Evolutionary conservation across 2,888 invertebrate species (phyloP).

Genomic region (Pseudococcus longispinus): DNA sequence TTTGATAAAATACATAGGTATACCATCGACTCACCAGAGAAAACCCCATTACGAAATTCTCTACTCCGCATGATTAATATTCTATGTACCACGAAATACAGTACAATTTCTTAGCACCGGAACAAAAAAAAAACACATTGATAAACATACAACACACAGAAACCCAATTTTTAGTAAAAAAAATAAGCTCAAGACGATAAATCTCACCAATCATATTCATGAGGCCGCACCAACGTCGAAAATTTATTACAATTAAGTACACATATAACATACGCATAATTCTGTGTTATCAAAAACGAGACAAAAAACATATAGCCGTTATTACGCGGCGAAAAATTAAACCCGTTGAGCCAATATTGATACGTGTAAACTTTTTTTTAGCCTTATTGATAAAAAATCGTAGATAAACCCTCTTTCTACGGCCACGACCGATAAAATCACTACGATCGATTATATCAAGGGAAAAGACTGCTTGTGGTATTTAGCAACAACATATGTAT

Average conservation of each 20-base stretch:
- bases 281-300: neutral
- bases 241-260: neutral
- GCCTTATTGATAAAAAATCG: neutral
- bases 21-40: too few species aligned
- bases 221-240: neutral
- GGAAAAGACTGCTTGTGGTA: neutral
- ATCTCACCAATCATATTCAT: conserved; percentile 16
- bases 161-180: neutral
- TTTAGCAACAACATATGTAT: neutral
- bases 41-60: too few species aligned
- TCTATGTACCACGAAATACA: too few species aligned
- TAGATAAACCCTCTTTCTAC: neutral
- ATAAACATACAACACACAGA: neutral
- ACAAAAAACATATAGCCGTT: neutral
- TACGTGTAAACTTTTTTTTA: neutral
- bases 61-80: too few species aligned
- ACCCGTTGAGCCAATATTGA: neutral
- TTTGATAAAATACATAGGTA: too few species aligned
- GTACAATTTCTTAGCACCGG: too few species aligned
- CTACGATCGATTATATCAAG: neutral
- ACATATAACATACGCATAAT: neutral
- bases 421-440: neutral
- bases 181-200: neutral
- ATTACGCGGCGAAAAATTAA: neutral
- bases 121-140: too few species aligned